These are phyloP conservation scores for Rhamphomyia laevipes DNA, from an alignment of 2,888 invertebrate species.

Conservation along the genomic window DNA sequence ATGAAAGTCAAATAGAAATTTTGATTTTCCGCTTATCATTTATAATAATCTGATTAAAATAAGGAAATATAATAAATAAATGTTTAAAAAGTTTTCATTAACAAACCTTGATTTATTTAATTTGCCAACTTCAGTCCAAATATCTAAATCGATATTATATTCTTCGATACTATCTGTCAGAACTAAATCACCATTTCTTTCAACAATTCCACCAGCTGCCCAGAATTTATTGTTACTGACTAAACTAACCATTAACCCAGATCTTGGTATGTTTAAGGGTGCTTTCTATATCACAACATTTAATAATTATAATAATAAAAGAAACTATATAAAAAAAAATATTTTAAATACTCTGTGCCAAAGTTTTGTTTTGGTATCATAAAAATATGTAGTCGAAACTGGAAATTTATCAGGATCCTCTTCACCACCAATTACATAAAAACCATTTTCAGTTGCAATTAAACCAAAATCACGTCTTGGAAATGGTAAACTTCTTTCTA, in stretches of 20 bases:
- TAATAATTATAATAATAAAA: neutral
- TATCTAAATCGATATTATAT: slow-evolving; percentile 48
- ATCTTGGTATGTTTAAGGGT: slow-evolving; percentile 21
- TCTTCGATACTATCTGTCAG: slow-evolving; percentile 49
- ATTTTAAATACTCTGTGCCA: slow-evolving; percentile 20
- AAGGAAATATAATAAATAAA: neutral
- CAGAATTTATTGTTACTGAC: slow-evolving; percentile 42
- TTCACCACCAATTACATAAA: slow-evolving; percentile 62
- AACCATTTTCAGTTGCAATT: slow-evolving; percentile 50
- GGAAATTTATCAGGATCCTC: slow-evolving; percentile 44
- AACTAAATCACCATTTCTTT: slow-evolving; percentile 42
- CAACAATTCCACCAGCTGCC: slow-evolving; percentile 61
- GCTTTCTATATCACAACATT: slow-evolving; percentile 17
- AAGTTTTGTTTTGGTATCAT: slow-evolving; percentile 17
- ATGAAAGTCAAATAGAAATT: no score
- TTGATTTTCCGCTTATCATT: no score
- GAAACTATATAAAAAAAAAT: neutral
- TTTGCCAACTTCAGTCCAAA: slow-evolving; percentile 18
- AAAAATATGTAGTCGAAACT: slow-evolving; percentile 20
- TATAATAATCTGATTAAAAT: no score
- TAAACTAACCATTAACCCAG: slow-evolving; percentile 21
- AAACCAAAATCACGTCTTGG: slow-evolving; percentile 58
- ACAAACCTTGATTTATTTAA: slow-evolving; percentile 9
- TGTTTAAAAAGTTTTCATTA: neutral
- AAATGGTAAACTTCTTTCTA: slow-evolving; percentile 46